Percentiles rank a stretch among this genome's conserved stretches.
Evolutionary conservation across 2,113 vertebrate species (phyloP).

Genomic region (Cyanocitta stelleri): DNA sequence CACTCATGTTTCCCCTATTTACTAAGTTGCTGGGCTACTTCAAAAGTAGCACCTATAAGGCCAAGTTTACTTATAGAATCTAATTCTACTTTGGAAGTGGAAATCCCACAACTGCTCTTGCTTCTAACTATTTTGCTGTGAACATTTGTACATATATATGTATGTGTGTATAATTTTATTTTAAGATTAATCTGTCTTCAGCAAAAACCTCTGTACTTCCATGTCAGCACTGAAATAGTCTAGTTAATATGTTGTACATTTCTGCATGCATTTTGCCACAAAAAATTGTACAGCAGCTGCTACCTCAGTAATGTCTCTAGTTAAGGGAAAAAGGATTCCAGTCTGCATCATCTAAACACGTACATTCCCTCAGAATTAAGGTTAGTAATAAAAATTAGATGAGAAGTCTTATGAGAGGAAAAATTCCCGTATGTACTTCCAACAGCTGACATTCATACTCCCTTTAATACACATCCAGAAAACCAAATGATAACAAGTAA

Average conservation of each 20-base stretch:
- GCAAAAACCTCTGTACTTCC: background rate
- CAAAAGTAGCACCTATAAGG: background rate
- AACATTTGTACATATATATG: background rate
- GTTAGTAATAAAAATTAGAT: background rate
- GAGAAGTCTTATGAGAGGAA: background rate
- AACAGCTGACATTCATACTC: background rate
- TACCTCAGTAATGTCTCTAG: background rate
- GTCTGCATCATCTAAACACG: background rate
- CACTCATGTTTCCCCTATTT: background rate
- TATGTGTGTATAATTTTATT: background rate
- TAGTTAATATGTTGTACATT: background rate
- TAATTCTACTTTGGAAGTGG: background rate
- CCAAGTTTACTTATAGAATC: background rate
- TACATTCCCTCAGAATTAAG: background rate
- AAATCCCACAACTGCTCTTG: background rate
- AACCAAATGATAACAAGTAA: background rate
- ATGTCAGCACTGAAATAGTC: background rate
- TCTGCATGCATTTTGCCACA: background rate
- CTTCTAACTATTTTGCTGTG: background rate
- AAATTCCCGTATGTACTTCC: accelerated
- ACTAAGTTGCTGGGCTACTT: background rate
- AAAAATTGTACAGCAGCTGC: background rate
- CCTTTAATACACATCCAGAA: background rate
- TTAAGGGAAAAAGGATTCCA: background rate
- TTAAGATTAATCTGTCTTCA: background rate